Conservation (phyloP, 2,888 invertebrate species). For the Hemistola chrysoprasaria region DNA sequence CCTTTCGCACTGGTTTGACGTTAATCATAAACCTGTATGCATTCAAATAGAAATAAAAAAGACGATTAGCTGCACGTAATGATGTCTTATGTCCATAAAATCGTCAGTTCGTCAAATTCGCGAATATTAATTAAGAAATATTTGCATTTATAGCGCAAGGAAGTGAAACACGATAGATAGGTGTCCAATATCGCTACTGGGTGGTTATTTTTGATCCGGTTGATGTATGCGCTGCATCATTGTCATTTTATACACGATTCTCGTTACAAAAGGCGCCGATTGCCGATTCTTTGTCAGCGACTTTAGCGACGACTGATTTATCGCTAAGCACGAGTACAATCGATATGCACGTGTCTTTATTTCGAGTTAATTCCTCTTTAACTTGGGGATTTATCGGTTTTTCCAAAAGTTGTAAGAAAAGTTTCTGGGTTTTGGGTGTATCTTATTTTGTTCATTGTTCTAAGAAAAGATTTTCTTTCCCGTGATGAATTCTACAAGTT, state of each 20-base stretch:
- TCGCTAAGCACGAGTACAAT: slow-evolving; percentile 14
- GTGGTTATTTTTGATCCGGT: slow-evolving; percentile 10
- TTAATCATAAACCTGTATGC: slow-evolving; percentile 28
- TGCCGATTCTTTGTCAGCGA: slow-evolving; percentile 35
- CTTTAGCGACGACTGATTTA: slow-evolving; percentile 22
- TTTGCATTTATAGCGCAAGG: slow-evolving; percentile 26
- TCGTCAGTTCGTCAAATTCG: slow-evolving; percentile 31
- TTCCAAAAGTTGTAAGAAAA: too few relatives aligned
- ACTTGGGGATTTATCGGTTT: too few relatives aligned
- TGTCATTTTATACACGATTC: slow-evolving; percentile 23
- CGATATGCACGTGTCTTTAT: slow-evolving; percentile 9
- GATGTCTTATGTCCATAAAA: slow-evolving; percentile 30
- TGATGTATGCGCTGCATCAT: slow-evolving; percentile 21
- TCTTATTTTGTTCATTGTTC: too few relatives aligned
- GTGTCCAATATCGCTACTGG: slow-evolving; percentile 18
- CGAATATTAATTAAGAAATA: slow-evolving; percentile 27
- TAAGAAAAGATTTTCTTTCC: too few relatives aligned
- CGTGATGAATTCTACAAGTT: too few relatives aligned
- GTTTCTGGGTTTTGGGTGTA: too few relatives aligned
- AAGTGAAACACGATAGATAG: slow-evolving; percentile 12
- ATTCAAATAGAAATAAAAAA: slow-evolving; percentile 25
- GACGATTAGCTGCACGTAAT: slow-evolving; percentile 31
- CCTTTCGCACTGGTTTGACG: too few relatives aligned
- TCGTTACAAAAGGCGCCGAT: slow-evolving; percentile 24
- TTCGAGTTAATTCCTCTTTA: not conserved